Percentiles rank a stretch among this genome's conserved stretches.
Conservation (phyloP, 2,797 vertebrate genomes). For the Saxicola maurus region DNA sequence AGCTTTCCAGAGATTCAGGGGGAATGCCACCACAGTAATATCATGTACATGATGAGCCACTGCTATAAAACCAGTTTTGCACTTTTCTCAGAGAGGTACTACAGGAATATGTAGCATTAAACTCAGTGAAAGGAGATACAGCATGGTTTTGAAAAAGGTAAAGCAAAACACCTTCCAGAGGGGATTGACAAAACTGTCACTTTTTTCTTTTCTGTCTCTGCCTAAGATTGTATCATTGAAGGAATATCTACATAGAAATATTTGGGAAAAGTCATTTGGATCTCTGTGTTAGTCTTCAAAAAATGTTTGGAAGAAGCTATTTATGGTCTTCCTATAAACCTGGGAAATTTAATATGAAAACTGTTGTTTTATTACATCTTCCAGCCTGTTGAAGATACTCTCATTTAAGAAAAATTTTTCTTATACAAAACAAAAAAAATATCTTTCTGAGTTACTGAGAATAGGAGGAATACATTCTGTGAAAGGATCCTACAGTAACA, state of each 20-base stretch:
- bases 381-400: background rate
- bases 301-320: background rate
- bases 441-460: background rate
- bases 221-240: background rate
- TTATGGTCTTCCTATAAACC: background rate
- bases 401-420: background rate
- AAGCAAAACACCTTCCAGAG: background rate
- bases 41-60: background rate
- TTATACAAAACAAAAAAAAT: background rate
- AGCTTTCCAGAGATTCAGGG: conserved; percentile 9
- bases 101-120: background rate
- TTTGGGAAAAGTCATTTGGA: background rate
- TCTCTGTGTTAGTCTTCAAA: background rate
- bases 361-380: background rate
- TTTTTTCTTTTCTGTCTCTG: background rate
- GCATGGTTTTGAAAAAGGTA: background rate
- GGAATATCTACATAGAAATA: background rate
- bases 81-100: background rate
- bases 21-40: background rate
- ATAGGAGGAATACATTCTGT: background rate
- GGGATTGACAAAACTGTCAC: background rate
- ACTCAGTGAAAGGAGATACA: background rate
- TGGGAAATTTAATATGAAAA: background rate
- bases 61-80: background rate
- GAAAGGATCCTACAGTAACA: background rate